phyloP scores from a whole-genome alignment of 1,140 invertebrate species.

The Eumeta japonica region DNA sequence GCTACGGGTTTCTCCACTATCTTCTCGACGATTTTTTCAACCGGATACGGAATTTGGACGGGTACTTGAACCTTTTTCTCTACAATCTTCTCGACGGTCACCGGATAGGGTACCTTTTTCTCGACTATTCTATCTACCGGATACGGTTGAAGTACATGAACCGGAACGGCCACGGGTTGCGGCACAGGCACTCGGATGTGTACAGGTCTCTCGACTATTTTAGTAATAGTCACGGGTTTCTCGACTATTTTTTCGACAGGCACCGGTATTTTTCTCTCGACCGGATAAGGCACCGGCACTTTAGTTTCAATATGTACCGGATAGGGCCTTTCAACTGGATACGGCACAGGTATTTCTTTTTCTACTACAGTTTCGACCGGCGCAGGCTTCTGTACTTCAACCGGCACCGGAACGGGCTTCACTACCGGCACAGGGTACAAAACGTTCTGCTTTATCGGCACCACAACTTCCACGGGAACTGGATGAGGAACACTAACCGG shows the following conservation, averaged over 20 bases:
- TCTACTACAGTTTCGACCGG: constrained; percentile 36
- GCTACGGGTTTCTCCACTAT: constrained; percentile 55
- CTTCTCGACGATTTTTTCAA: constrained; percentile 52
- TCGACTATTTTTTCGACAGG: constrained; percentile 60
- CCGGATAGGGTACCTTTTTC: constrained; percentile 57
- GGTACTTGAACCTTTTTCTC: constrained; percentile 55
- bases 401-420: constrained; percentile 48
- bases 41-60: constrained; percentile 54
- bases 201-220: constrained; percentile 56
- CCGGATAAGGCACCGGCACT: constrained; percentile 44
- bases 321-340: constrained; percentile 37
- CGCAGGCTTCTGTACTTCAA: constrained; percentile 48
- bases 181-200: constrained; percentile 55
- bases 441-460: constrained; percentile 40
- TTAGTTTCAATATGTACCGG: constrained; percentile 41
- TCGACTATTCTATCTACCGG: constrained; percentile 59
- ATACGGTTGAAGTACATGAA: constrained; percentile 45
- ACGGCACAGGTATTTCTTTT: constrained; percentile 38
- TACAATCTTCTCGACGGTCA: constrained; percentile 54
- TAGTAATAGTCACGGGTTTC: constrained; percentile 59
- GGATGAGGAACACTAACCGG: constrained; percentile 54
- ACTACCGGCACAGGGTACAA: constrained; percentile 44
- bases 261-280: constrained; percentile 44
- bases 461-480: constrained; percentile 32
- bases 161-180: constrained; percentile 47